Conservation (phyloP, 2,888 invertebrate species). For the Deilephila elpenor region DNA sequence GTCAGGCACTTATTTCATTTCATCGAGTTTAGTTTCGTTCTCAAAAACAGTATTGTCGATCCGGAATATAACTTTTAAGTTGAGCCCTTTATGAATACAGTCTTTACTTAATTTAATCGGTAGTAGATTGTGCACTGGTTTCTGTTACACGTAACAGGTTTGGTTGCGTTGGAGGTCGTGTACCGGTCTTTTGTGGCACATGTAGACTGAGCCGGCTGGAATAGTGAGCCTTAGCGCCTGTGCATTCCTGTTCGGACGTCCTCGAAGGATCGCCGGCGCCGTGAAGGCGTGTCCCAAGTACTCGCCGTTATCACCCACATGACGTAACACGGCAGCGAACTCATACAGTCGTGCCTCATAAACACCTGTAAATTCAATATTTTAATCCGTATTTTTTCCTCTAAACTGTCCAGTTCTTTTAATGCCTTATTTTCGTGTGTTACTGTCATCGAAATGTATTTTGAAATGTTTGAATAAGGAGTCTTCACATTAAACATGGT, state of each 20-base stretch:
- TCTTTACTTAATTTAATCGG: conserved; percentile 54
- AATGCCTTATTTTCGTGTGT: neutral
- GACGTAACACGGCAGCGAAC: conserved; percentile 70
- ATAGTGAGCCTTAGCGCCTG: conserved; percentile 62
- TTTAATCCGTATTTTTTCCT: neutral
- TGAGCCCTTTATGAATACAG: conserved; percentile 49
- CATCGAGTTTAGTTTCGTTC: conserved; percentile 60
- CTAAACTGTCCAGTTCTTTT: neutral
- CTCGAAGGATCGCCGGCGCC: conserved; percentile 76
- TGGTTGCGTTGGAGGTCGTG: conserved; percentile 79
- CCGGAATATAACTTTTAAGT: conserved; percentile 41
- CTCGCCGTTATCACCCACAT: conserved; percentile 73
- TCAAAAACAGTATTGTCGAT: conserved; percentile 55
- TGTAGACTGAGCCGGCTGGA: conserved; percentile 72
- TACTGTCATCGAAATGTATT: neutral
- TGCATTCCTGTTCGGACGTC: conserved; percentile 73
- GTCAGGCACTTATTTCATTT: conserved; percentile 61
- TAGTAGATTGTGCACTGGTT: conserved; percentile 57
- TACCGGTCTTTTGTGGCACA: conserved; percentile 80
- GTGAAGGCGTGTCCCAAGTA: conserved; percentile 77
- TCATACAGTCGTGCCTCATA: conserved; percentile 45
- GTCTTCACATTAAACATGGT: conserved; percentile 36
- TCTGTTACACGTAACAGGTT: conserved; percentile 81
- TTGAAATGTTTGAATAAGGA: neutral
- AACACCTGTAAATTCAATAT: conserved; percentile 51